Evolutionary conservation across 2,888 invertebrate genomes (phyloP).

Genomic region (Stenodera caucasica): DNA sequence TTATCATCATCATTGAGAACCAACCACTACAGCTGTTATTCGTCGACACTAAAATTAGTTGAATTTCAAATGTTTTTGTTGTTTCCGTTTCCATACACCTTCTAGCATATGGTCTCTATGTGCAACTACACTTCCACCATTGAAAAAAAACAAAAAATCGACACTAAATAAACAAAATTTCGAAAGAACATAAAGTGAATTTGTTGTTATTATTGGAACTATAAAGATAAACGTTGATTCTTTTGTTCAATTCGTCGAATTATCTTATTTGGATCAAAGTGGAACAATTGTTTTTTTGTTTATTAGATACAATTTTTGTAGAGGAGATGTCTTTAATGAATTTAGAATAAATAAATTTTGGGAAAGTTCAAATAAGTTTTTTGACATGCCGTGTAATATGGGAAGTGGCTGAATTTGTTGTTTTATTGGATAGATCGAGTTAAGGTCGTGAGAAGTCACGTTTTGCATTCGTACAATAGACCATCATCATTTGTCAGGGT

Average conservation of each 20-base stretch:
- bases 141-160: neutral
- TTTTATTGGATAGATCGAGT: slow-evolving; percentile 1
- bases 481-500: slow-evolving; percentile 21
- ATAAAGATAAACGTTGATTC: neutral
- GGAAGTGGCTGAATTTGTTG: slow-evolving; percentile 4
- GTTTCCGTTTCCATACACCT: slow-evolving; percentile 27
- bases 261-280: neutral
- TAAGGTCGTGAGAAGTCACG: slow-evolving; percentile 30
- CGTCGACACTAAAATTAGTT: slow-evolving; percentile 24
- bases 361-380: too few relatives aligned
- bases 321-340: too few relatives aligned
- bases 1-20: neutral
- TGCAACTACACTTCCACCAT: too few relatives aligned
- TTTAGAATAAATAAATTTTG: too few relatives aligned
- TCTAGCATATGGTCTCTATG: slow-evolving; percentile 17
- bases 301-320: too few relatives aligned
- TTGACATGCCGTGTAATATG: too few relatives aligned
- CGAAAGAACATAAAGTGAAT: neutral
- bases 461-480: slow-evolving; percentile 19
- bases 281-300: neutral
- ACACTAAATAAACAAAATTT: neutral
- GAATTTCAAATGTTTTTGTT: slow-evolving; percentile 23
- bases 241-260: slow-evolving; percentile 18
- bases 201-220: slow-evolving; percentile 15
- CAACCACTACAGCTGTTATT: slow-evolving; percentile 16